Percentiles rank a stretch among this genome's conserved stretches.
These are phyloP conservation scores for Dendronephthya gigantea DNA, from an alignment of 64 coral and sea anemone species.

Conservation along the genomic window DNA sequence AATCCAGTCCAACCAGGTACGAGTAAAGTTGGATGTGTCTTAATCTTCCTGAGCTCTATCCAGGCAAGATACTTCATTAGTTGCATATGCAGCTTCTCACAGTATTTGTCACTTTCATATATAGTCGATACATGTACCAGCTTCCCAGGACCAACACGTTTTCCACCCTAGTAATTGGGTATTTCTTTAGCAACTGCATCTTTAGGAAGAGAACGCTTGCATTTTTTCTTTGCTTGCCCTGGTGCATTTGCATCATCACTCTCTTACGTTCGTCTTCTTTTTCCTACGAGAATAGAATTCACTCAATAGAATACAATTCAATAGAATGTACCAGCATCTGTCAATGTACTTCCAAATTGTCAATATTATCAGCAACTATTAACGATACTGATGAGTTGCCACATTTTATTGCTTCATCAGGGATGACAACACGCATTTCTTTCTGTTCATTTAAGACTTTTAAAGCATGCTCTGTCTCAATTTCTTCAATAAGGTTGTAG, in stretches of 20 bases:
- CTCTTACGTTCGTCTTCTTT: not conserved
- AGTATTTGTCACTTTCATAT: not conserved
- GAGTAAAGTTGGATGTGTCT: slow-evolving; percentile 37
- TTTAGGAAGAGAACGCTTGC: slow-evolving; percentile 45
- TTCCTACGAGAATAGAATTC: slow-evolving; percentile 4
- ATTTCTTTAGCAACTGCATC: slow-evolving; percentile 37
- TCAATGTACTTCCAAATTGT: slow-evolving; percentile 24
- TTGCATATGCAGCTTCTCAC: not conserved
- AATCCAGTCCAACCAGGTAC: slow-evolving; percentile 49
- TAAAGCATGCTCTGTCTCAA: not conserved
- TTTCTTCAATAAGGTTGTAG: not conserved
- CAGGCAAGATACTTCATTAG: slow-evolving; percentile 32
- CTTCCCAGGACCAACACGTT: slow-evolving; percentile 40
- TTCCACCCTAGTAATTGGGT: slow-evolving; percentile 40
- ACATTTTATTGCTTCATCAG: not conserved
- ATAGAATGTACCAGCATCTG: not conserved
- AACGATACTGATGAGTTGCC: not conserved
- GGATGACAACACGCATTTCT: not conserved
- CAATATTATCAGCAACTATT: slow-evolving; percentile 40
- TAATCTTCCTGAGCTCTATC: slow-evolving; percentile 18
- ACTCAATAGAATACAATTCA: not conserved
- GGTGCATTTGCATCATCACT: not conserved
- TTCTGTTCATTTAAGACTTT: not conserved
- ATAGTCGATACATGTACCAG: slow-evolving; percentile 34
- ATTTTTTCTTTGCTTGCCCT: slow-evolving; percentile 32